These are phyloP conservation scores for Cyanistes caeruleus DNA, from an alignment of 2,113 vertebrate genomes.

Conservation along the genomic window DNA sequence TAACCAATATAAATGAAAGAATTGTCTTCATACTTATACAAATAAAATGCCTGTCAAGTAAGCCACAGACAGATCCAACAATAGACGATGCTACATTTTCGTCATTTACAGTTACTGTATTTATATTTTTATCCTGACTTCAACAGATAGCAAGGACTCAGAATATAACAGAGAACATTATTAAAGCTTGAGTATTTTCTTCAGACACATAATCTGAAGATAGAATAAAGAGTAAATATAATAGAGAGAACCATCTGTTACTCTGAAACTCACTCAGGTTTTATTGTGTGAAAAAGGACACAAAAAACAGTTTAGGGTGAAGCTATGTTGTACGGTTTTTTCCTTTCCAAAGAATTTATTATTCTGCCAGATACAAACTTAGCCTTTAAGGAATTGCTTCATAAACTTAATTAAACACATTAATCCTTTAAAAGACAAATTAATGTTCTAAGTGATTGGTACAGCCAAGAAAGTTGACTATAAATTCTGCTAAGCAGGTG, in stretches of 20 bases:
- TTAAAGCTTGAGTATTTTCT: not conserved
- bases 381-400: conserved; percentile 53
- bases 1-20: not conserved
- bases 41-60: not conserved
- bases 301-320: not conserved
- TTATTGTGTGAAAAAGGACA: not conserved
- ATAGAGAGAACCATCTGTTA: not conserved
- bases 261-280: not conserved
- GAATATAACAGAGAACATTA: not conserved
- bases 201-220: not conserved
- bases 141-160: not conserved
- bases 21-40: not conserved
- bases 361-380: conserved; percentile 12
- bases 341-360: conserved; percentile 43
- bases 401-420: conserved; percentile 67
- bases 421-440: conserved; percentile 68
- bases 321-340: not conserved
- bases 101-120: not conserved
- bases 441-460: conserved; percentile 48
- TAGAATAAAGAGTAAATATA: not conserved
- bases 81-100: not conserved
- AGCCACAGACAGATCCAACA: not conserved
- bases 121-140: not conserved
- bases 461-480: conserved; percentile 29
- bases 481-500: conserved; percentile 36